These are phyloP conservation scores for Phenganax subtilis DNA, from an alignment of 92 coral and sea anemone genomes.

Conservation along the genomic window DNA sequence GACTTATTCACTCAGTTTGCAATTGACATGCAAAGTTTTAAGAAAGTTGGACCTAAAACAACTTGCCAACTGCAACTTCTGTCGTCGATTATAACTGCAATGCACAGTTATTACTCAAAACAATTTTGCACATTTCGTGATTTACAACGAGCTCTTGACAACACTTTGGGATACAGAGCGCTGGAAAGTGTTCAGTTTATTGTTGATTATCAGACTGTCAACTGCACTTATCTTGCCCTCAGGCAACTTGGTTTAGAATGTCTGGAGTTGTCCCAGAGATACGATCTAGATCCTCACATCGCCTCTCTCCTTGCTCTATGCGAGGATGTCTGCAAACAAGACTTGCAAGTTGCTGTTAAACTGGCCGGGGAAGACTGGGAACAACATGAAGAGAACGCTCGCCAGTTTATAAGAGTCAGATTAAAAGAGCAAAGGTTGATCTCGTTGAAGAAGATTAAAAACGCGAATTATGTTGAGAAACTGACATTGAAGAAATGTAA, in stretches of 20 bases:
- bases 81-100: slow-evolving; percentile 64
- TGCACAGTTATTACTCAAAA: slow-evolving; percentile 70
- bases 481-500: slow-evolving; percentile 58
- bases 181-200: slow-evolving; percentile 76
- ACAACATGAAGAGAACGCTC: slow-evolving; percentile 54
- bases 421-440: slow-evolving; percentile 71
- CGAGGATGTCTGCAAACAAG: slow-evolving; percentile 69
- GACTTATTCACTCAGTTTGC: slow-evolving; percentile 98
- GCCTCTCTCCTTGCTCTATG: slow-evolving; percentile 67
- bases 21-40: slow-evolving; percentile 80
- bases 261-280: slow-evolving; percentile 55
- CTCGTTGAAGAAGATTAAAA: slow-evolving; percentile 56
- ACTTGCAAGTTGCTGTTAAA: slow-evolving; percentile 48
- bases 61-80: slow-evolving; percentile 79
- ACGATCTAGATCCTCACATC: slow-evolving; percentile 56
- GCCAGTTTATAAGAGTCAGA: slow-evolving; percentile 55
- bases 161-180: slow-evolving; percentile 59
- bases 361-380: slow-evolving; percentile 63
- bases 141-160: slow-evolving; percentile 63
- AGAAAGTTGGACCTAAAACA: slow-evolving; percentile 76
- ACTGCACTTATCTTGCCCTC: slow-evolving; percentile 70
- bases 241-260: slow-evolving; percentile 87
- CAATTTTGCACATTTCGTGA: slow-evolving; percentile 67
- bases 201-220: slow-evolving; percentile 87
- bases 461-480: slow-evolving; percentile 57